Base-by-base conservation (phyloP, 53 echinoderm and acorn worm species). In the Mesocentrotus franciscanus region DNA sequence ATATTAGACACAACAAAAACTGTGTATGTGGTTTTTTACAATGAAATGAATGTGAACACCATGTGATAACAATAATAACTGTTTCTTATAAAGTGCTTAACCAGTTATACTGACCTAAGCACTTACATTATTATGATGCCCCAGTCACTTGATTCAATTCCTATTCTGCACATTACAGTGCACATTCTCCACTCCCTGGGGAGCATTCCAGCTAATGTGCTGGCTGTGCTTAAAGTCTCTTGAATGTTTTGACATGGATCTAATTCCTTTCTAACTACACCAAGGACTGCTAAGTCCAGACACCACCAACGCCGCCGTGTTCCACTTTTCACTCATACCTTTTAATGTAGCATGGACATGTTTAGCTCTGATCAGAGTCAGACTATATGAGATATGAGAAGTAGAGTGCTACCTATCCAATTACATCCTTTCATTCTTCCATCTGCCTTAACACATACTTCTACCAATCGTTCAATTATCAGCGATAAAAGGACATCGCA, bases 391-490 rank as follows among this genome's bases (percentile, higher is more conserved):
- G 66, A 66, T 66, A 66, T 66, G 32, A 74, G 0, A 10, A 74
- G 12, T 42, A 81, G 42, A 81, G 42, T 39, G 22, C 8, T 1
- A 36, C 39, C 81, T 81, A 81, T 81, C 81, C 42, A 1, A 36
- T 81, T 81, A 42, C 81, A 42, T 1, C 33, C 6, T 42, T 22
- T 81, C 81, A 81, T 81, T 36, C 17, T 39, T 9, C 36, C 42
- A 39, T 90, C 90, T 60, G 90, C 32, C 90, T 90, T 27, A 27
- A 58, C 59, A 90, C 60, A 58, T 30, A 58, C 32, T 90, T 30
- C 35, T 27, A 27, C 59, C 90, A 90, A 90, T 90, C 90, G 90
- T 58, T 90, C 90, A 90, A 90, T 90, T 90, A 90, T 29, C 58
- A 60, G n/a, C 60, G 60, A 90, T 59, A 60, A 90, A 60, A 60